Conservation (phyloP, 2,797 vertebrate genomes). For the Anabas testudineus region DNA sequence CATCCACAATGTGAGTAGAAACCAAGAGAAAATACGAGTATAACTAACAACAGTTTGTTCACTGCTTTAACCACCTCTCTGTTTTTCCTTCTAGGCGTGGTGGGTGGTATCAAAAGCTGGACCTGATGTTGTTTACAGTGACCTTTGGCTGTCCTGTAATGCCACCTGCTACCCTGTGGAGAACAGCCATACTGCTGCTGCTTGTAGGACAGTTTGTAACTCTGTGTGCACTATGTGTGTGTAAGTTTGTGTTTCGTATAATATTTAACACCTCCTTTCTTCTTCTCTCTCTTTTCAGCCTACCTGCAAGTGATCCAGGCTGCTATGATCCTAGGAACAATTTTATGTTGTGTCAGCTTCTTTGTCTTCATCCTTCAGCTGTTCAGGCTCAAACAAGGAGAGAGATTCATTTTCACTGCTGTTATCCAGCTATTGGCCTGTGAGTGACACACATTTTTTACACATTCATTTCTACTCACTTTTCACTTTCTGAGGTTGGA, state of each 20-base stretch:
- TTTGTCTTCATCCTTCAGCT: slow-evolving; percentile 95
- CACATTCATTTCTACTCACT: too few relatives aligned
- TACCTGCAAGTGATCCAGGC: slow-evolving; percentile 93
- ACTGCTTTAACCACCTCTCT: not conserved
- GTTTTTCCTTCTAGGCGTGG: slow-evolving; percentile 86
- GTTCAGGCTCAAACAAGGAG: slow-evolving; percentile 95
- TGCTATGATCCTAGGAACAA: slow-evolving; percentile 92
- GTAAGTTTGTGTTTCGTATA: not conserved
- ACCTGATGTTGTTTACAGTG: slow-evolving; percentile 73
- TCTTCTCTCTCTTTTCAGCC: slow-evolving; percentile 74
- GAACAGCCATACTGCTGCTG: slow-evolving; percentile 61
- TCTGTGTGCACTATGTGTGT: not conserved
- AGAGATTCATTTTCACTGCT: slow-evolving; percentile 93
- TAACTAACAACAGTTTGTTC: too few relatives aligned
- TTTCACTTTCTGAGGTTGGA: too few relatives aligned
- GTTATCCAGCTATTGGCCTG: slow-evolving; percentile 92
- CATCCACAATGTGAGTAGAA: slow-evolving; percentile 92
- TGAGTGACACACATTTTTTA: slow-evolving; percentile 79
- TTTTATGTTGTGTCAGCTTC: slow-evolving; percentile 92
- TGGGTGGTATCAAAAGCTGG: slow-evolving; percentile 82
- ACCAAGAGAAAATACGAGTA: not conserved
- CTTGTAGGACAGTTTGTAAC: slow-evolving; percentile 61
- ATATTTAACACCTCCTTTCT: not conserved
- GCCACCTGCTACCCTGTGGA: slow-evolving; percentile 69
- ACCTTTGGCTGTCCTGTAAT: slow-evolving; percentile 91